These are phyloP conservation scores for Drosophila meridionalis DNA, from an alignment of 2,888 invertebrate genomes.

Conservation along the genomic window DNA sequence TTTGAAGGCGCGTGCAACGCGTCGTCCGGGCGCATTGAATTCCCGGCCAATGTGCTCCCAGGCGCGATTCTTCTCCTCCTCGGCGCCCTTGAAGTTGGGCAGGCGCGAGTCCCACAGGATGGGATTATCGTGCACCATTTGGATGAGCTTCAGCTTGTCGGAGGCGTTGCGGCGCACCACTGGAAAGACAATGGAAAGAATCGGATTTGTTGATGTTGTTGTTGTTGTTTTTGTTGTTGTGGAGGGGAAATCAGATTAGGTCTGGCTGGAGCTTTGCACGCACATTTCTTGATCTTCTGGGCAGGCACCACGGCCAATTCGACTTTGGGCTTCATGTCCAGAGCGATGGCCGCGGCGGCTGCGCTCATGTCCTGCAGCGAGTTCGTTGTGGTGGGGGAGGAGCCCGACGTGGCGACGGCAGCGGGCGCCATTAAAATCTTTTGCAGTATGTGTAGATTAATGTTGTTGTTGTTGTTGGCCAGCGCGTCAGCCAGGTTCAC, in stretches of 20 bases:
- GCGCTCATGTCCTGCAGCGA: slow-evolving; percentile 79
- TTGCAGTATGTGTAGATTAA: slow-evolving; percentile 48
- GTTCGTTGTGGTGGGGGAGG: slow-evolving; percentile 68
- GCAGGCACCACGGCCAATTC: slow-evolving; percentile 51
- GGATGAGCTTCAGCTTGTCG: slow-evolving; percentile 83
- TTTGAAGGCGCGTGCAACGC: slow-evolving; percentile 83
- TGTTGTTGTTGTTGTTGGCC: slow-evolving; percentile 49
- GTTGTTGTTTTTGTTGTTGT: neutral
- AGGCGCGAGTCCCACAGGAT: slow-evolving; percentile 83
- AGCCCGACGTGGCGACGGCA: slow-evolving; percentile 59
- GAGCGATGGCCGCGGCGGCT: slow-evolving; percentile 78
- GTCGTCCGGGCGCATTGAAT: slow-evolving; percentile 83
- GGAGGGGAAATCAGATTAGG: neutral
- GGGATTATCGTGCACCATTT: slow-evolving; percentile 84
- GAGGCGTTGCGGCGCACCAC: slow-evolving; percentile 84
- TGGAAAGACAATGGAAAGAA: slow-evolving; percentile 40
- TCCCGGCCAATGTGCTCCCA: slow-evolving; percentile 84
- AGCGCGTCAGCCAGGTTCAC: slow-evolving; percentile 27
- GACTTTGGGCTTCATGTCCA: slow-evolving; percentile 78
- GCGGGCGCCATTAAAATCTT: slow-evolving; percentile 68
- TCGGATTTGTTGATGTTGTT: neutral
- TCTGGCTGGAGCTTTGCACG: slow-evolving; percentile 32
- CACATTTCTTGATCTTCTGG: slow-evolving; percentile 78
- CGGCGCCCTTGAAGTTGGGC: slow-evolving; percentile 84
- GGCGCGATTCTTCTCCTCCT: slow-evolving; percentile 84